These are phyloP conservation scores for Hydractinia symbiolongicarpus DNA, from an alignment of 30 jellyfish, hydroid and myxozoan species.

Conservation along the genomic window DNA sequence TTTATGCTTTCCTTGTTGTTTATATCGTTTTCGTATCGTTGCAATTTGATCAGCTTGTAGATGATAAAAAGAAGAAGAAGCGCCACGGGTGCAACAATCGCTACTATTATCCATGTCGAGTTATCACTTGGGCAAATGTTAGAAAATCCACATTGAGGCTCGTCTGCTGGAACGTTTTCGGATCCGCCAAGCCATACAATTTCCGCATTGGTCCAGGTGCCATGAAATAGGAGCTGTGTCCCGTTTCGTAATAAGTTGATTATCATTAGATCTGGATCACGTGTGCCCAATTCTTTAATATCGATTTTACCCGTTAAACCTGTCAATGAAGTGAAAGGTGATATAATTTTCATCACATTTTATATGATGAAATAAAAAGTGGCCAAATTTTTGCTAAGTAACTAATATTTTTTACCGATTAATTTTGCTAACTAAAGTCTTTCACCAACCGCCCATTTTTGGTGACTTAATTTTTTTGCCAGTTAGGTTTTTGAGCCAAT, in stretches of 20 bases:
- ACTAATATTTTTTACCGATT: neutral
- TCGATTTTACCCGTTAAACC: conserved; percentile 21
- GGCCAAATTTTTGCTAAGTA: neutral
- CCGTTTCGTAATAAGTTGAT: neutral
- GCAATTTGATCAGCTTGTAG: conserved; percentile 18
- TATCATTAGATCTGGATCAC: conserved; percentile 2
- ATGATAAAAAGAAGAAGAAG: neutral
- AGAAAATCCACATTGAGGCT: conserved; percentile 35
- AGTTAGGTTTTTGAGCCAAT: too few species aligned
- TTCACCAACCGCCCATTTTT: too few species aligned
- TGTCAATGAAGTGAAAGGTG: neutral
- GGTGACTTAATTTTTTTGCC: too few species aligned
- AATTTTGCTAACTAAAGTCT: too few species aligned
- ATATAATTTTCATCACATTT: neutral
- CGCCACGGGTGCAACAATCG: neutral
- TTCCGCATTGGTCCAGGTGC: conserved; percentile 1
- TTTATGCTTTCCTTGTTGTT: conserved; percentile 21
- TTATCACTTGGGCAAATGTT: neutral
- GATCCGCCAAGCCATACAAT: conserved; percentile 25
- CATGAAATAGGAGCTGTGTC: neutral
- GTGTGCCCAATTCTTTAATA: conserved; percentile 10
- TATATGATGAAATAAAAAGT: neutral
- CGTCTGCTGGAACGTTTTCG: conserved; percentile 12
- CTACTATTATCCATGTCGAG: neutral
- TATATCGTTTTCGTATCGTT: conserved; percentile 31